These are phyloP conservation scores for Pissodes strobi DNA, from an alignment of 1,140 invertebrate species.

Conservation along the genomic window DNA sequence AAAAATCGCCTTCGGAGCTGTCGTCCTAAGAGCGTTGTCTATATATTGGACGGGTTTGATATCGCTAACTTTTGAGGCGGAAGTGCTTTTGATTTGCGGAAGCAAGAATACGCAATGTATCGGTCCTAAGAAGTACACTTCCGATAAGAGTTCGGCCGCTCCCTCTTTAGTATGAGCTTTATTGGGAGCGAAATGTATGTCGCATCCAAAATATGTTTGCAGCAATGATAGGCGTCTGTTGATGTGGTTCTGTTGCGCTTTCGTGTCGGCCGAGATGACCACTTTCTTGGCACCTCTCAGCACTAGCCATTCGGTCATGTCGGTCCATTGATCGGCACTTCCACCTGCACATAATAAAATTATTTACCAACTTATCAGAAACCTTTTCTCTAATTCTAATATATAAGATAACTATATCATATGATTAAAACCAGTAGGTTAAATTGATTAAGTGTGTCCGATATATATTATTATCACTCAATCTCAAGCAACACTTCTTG, in stretches of 20 bases:
- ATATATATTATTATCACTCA: too few species aligned
- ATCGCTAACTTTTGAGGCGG: conserved; percentile 34
- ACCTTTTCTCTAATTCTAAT: neutral
- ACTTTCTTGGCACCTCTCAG: conserved; percentile 78
- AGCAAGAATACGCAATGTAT: conserved; percentile 48
- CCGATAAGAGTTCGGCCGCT: conserved; percentile 46
- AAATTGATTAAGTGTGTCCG: too few species aligned
- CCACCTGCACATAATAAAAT: conserved; percentile 64
- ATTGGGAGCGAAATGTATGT: conserved; percentile 41
- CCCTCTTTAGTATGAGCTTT: conserved; percentile 47
- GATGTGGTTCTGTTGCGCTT: conserved; percentile 42
- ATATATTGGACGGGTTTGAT: conserved; percentile 49
- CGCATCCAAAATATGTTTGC: conserved; percentile 40
- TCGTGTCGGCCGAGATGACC: conserved; percentile 56
- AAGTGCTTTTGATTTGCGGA: conserved; percentile 33
- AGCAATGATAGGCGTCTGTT: conserved; percentile 45
- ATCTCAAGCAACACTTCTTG: too few species aligned
- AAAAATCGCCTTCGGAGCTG: conserved; percentile 49
- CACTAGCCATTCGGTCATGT: conserved; percentile 85
- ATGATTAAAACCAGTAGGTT: too few species aligned
- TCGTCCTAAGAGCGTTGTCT: conserved; percentile 45
- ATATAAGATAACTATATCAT: too few species aligned
- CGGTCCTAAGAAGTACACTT: conserved; percentile 45
- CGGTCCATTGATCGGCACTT: conserved; percentile 84
- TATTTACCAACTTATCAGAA: neutral